Evolutionary conservation across 2,888 invertebrate genomes (phyloP), one percentile per base, ranked within the genome.

Genomic region (Orgyia antiqua): DNA sequence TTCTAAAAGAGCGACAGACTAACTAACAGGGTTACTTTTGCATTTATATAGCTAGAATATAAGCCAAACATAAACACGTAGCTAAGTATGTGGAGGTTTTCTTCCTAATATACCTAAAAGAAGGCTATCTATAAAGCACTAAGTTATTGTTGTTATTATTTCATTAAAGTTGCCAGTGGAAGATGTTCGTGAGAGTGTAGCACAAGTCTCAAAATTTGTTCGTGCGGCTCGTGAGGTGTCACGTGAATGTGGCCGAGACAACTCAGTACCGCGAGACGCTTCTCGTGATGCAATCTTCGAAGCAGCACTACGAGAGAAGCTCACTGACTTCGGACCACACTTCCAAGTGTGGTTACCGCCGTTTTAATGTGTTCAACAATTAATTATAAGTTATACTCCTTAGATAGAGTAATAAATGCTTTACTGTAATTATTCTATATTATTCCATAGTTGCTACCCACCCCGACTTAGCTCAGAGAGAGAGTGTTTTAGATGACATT

Each of bases 311-410:
- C 79, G 88, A 51, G 87, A 88, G 70, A 84, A 89, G 68, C 79
- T 88, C 25, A 26, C 13, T 53, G 86, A 80, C 48, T 88, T 82
- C 67, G 87, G 87, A 46, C 70, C 83, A 2, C 61, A 75, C 31
- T 79, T 86, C 25, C 68, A 83, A 84, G 87, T 89, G 67, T 89
- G 89, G 89, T 74, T 89, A 58, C 89, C 89, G 29, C 84, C 86
- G 1, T 76, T 73, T 36, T 83, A 59, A 76, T 73, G 80, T 82
- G 80, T 80, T 83, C 78, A 72, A 36, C 12, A 27, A 9, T 33
- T 42, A 42, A 21, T n/a, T 25, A 20, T 48, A 49, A 42, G 34
- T 21, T 28, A 19, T 41, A 49, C 23, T 38, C 38, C 17, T 42
- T 50, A 60, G 40, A 37, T 49, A 50, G 46, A 42, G 33, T 25